A percentile compares a stretch with the other conserved stretches of the same genome.
Conservation (phyloP, 2,888 invertebrate species). For the Synanthedon myopaeformis region DNA sequence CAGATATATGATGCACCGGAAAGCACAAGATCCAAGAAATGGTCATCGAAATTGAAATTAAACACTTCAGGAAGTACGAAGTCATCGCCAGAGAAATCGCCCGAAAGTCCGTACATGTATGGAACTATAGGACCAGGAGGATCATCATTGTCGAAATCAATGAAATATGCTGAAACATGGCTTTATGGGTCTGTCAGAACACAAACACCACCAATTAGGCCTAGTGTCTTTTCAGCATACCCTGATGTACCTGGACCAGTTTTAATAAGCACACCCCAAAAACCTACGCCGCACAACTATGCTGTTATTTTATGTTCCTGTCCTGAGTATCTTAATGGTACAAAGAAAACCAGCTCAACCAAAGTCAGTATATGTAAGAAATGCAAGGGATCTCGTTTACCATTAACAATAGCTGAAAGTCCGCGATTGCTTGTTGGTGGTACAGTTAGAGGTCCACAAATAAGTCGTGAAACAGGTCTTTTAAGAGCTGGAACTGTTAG, state of each 20-base stretch:
- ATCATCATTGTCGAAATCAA: conserved; percentile 82
- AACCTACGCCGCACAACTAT: conserved; percentile 72
- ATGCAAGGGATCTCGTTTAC: conserved; percentile 84
- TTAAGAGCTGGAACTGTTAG: conserved; percentile 74
- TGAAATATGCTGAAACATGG: conserved; percentile 89
- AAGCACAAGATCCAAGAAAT: conserved; percentile 74
- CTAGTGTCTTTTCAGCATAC: conserved; percentile 62
- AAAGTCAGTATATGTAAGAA: conserved; percentile 84
- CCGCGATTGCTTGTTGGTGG: conserved; percentile 67
- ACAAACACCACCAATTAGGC: conserved; percentile 55
- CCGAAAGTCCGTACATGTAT: conserved; percentile 60
- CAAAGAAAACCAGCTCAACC: conserved; percentile 78
- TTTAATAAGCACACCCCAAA: conserved; percentile 65
- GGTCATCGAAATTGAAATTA: conserved; percentile 78
- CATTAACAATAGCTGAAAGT: conserved; percentile 75
- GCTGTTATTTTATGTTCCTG: conserved; percentile 85
- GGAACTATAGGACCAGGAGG: conserved; percentile 73
- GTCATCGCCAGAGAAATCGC: conserved; percentile 58
- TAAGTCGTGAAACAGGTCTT: conserved; percentile 54
- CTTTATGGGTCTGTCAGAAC: conserved; percentile 82
- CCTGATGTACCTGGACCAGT: conserved; percentile 58
- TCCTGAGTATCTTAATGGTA: conserved; percentile 82
- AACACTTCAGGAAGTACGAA: conserved; percentile 59
- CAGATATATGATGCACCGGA: conserved; percentile 67
- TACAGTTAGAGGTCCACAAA: conserved; percentile 71